Evolutionary conservation across 2,113 vertebrate genomes (phyloP).

Genomic region (Ochotona curzoniae): DNA sequence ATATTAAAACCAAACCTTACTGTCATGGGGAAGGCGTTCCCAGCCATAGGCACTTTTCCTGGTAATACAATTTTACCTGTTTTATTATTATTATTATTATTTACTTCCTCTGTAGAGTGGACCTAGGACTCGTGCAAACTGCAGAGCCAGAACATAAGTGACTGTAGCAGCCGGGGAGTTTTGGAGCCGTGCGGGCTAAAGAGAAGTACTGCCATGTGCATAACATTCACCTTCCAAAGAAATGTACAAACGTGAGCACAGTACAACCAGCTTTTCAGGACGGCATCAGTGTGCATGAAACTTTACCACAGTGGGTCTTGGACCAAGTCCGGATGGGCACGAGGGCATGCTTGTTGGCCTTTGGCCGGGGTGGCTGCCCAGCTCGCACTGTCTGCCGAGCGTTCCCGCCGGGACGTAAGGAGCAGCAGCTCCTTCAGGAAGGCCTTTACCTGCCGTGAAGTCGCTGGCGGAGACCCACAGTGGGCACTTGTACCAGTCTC

Average conservation of each 20-base stretch:
- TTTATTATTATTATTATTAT: conserved; percentile 10
- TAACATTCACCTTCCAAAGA: conserved; percentile 15
- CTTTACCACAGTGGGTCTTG: conserved; percentile 57
- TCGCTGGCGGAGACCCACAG: neutral
- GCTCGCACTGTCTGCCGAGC: neutral
- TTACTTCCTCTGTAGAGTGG: conserved; percentile 46
- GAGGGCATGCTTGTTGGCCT: too few relatives aligned
- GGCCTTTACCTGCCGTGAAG: neutral
- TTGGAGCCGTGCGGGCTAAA: too few relatives aligned
- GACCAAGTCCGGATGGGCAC: too few relatives aligned
- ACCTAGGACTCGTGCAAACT: conserved; percentile 17
- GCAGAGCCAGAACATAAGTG: conserved; percentile 26
- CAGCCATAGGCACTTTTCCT: conserved; percentile 58
- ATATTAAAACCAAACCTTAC: conserved; percentile 78
- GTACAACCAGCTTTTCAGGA: conserved; percentile 36
- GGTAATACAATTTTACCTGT: conserved; percentile 66
- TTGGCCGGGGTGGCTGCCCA: neutral
- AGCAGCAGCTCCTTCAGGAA: neutral
- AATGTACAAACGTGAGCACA: conserved; percentile 2
- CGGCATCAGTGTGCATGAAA: neutral
- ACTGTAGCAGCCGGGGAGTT: neutral
- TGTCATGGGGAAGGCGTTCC: conserved; percentile 69
- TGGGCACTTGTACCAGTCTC: neutral
- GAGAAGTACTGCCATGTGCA: neutral
- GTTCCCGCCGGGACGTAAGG: neutral